phyloP scores from a whole-genome alignment of 35 echinoderm and acorn worm species.

The Heliocidaris tuberculata region DNA sequence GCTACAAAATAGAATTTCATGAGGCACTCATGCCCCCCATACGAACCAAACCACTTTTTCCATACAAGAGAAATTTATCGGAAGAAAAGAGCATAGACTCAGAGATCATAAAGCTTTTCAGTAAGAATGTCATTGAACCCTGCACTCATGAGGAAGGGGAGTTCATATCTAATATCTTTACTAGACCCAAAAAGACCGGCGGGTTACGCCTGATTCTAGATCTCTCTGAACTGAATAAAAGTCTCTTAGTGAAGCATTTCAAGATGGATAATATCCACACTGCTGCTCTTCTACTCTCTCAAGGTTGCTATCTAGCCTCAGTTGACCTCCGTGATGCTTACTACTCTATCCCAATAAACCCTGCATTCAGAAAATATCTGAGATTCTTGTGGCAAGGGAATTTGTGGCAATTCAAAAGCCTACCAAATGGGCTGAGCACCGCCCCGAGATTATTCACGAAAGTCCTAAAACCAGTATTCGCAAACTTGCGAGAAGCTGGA shows the following conservation, averaged over 20 bases:
- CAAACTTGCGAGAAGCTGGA: constrained; percentile 29
- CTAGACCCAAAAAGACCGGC: constrained; percentile 41
- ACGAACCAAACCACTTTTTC: neutral
- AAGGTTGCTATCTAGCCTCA: constrained; percentile 49
- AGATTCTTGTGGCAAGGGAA: constrained; percentile 44
- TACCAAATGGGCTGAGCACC: constrained; percentile 53
- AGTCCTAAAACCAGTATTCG: constrained; percentile 55
- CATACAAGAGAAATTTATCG: neutral
- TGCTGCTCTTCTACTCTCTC: constrained; percentile 40
- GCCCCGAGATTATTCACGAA: constrained; percentile 57
- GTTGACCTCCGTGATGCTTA: constrained; percentile 68
- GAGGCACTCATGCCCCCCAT: neutral
- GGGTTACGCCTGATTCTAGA: constrained; percentile 47
- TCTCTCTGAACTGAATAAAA: constrained; percentile 51
- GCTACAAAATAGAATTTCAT: constrained; percentile 55
- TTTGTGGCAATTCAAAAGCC: constrained; percentile 43
- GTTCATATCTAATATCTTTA: constrained; percentile 12
- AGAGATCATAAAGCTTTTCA: neutral
- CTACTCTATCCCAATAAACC: constrained; percentile 45
- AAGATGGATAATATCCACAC: constrained; percentile 61
- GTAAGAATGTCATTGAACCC: neutral
- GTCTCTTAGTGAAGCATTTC: constrained; percentile 56
- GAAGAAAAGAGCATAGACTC: no score
- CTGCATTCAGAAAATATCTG: constrained; percentile 54
- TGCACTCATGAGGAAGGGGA: neutral